phyloP scores from a whole-genome alignment of 2,797 vertebrate species.

The Amblyopsis hoosieri region DNA sequence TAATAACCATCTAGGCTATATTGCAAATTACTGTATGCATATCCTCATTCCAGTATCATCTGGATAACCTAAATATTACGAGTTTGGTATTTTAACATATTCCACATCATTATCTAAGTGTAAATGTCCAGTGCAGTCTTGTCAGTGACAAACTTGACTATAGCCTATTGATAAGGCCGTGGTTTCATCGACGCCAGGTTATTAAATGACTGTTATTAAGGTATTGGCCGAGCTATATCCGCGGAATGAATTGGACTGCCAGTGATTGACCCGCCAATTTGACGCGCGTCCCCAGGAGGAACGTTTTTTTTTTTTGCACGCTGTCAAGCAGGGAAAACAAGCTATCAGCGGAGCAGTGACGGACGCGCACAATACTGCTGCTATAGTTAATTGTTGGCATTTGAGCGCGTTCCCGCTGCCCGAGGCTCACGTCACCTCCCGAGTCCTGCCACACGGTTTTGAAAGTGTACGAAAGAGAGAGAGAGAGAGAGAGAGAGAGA shows the following conservation, averaged over 20 bases:
- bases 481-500: not conserved
- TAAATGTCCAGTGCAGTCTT: no score
- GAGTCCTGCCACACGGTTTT: not conserved
- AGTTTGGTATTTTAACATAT: no score
- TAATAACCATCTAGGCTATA: no score
- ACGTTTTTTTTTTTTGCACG: constrained; percentile 25
- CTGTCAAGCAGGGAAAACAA: constrained; percentile 21
- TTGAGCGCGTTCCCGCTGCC: not conserved
- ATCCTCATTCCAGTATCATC: no score
- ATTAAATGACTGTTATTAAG: not conserved
- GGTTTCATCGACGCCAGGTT: not conserved
- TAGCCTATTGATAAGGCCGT: no score
- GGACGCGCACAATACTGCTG: not conserved
- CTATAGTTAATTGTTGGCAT: not conserved
- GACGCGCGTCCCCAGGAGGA: constrained; percentile 39
- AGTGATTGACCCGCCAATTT: constrained; percentile 39
- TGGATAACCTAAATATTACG: no score
- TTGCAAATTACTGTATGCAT: no score
- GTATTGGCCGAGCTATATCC: not conserved
- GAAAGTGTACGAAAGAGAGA: not conserved
- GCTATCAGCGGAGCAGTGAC: not conserved
- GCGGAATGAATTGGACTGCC: constrained; percentile 1
- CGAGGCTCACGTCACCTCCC: not conserved
- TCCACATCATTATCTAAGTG: no score
- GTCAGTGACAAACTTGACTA: no score